Conservation (phyloP, 64 coral and sea anemone genomes). For the Orbicella faveolata region DNA sequence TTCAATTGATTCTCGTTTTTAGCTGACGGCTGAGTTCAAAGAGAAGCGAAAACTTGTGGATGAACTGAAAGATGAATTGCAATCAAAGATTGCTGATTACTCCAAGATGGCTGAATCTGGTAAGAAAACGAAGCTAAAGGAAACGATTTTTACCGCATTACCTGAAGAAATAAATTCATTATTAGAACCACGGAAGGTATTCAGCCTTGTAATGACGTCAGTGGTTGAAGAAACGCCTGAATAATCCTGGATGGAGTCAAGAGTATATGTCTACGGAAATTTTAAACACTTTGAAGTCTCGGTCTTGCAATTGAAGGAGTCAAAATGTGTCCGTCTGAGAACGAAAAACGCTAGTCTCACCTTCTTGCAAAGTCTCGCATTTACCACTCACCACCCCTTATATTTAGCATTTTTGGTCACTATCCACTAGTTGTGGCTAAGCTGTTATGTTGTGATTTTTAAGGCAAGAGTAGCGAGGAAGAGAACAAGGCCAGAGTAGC, state of each 20-base stretch:
- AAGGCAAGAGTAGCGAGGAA: constrained; percentile 91
- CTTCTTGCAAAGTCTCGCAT: too few relatives aligned
- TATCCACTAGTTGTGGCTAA: background rate
- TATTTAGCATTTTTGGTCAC: too few relatives aligned
- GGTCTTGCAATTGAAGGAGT: too few relatives aligned
- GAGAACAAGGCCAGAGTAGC: constrained; percentile 78
- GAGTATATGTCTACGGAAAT: too few relatives aligned
- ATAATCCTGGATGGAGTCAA: too few relatives aligned
- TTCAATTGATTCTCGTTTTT: constrained; percentile 17
- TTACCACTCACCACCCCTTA: too few relatives aligned
- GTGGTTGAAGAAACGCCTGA: background rate
- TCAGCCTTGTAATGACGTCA: background rate
- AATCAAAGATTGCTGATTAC: constrained; percentile 93
- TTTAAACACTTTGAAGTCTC: too few relatives aligned
- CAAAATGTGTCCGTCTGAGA: too few relatives aligned
- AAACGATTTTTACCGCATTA: background rate
- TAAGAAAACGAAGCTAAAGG: constrained; percentile 2
- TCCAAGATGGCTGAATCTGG: constrained; percentile 94
- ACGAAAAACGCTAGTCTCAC: too few relatives aligned
- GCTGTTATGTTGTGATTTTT: background rate
- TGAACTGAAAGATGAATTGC: constrained; percentile 94
- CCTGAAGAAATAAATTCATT: background rate
- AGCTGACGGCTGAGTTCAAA: constrained; percentile 96
- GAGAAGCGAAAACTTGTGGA: constrained; percentile 94
- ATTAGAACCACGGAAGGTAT: too few relatives aligned